A percentile compares a stretch with the other conserved stretches of the same genome.
These are phyloP conservation scores for Patella caerulea DNA, from an alignment of 2,888 invertebrate species.

Conservation along the genomic window DNA sequence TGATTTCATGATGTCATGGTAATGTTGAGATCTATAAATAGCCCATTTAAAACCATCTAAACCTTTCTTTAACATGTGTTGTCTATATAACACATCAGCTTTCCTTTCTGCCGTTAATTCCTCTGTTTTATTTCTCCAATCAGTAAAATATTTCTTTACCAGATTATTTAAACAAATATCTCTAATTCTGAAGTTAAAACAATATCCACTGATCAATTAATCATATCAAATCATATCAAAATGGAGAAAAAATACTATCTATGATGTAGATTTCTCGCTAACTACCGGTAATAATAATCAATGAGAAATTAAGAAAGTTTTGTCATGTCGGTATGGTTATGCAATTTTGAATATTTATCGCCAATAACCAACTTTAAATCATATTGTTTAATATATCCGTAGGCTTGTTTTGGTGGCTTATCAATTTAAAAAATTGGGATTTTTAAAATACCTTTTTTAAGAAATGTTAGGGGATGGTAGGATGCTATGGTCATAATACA, in stretches of 20 bases:
- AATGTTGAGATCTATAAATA: slow-evolving; percentile 52
- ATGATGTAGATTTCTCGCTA: neutral
- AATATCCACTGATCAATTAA: neutral
- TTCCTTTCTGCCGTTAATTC: slow-evolving; percentile 37
- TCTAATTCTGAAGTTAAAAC: slow-evolving; percentile 41
- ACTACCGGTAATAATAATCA: neutral
- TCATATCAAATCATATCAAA: neutral
- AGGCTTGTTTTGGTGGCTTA: too few species aligned
- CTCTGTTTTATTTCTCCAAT: slow-evolving; percentile 42
- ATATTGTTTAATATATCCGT: too few species aligned
- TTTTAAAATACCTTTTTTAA: too few species aligned
- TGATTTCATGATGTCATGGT: slow-evolving; percentile 50
- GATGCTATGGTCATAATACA: too few species aligned
- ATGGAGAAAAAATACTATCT: too few species aligned
- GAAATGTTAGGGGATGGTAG: too few species aligned
- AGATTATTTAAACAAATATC: slow-evolving; percentile 42
- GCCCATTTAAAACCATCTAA: slow-evolving; percentile 60
- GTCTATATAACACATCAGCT: slow-evolving; percentile 43
- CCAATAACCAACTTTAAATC: too few species aligned
- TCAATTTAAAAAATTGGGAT: too few species aligned
- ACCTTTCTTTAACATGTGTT: slow-evolving; percentile 54
- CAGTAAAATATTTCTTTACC: slow-evolving; percentile 38
- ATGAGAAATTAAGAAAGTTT: too few species aligned
- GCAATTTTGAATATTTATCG: too few species aligned
- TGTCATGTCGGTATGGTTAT: too few species aligned